Percentiles rank a stretch among this genome's conserved stretches.
Evolutionary conservation across 2,113 vertebrate species (phyloP).

Genomic region (Heterotis niloticus): DNA sequence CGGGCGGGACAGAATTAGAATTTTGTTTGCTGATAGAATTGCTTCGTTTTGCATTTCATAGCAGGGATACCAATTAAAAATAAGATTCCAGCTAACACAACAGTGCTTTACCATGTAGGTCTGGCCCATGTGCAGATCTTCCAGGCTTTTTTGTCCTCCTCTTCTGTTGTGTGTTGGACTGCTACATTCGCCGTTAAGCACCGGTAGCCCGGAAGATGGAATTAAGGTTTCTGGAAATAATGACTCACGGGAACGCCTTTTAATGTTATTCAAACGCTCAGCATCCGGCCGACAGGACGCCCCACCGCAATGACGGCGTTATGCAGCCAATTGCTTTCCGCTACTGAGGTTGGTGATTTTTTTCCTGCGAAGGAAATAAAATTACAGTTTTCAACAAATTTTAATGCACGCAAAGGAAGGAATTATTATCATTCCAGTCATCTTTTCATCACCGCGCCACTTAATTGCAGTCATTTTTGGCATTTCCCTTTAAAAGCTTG

Average conservation of each 20-base stretch:
- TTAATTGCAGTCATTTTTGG: slow-evolving; percentile 1
- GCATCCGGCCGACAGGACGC: not conserved
- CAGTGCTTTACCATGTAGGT: not conserved
- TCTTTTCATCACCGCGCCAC: not conserved
- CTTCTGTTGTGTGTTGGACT: not conserved
- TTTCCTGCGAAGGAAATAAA: not conserved
- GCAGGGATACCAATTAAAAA: not conserved
- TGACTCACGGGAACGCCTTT: not conserved
- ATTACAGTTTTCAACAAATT: not conserved
- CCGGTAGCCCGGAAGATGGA: not conserved
- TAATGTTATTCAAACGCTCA: not conserved
- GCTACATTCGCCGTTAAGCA: not conserved
- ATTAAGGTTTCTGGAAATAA: not conserved
- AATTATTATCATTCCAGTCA: slow-evolving; percentile 1
- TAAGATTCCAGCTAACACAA: not conserved
- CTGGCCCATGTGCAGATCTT: not conserved
- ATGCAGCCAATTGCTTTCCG: not conserved
- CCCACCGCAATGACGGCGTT: not conserved
- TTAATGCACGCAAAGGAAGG: slow-evolving; percentile 3
- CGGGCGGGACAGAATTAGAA: no score
- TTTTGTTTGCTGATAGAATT: no score
- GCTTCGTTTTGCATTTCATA: no score
- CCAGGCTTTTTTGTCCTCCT: no score
- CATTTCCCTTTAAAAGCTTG: slow-evolving; percentile 4
- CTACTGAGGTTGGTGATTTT: not conserved